These are phyloP conservation scores for Papilio machaon DNA, from an alignment of 1,140 invertebrate species.

Conservation along the genomic window DNA sequence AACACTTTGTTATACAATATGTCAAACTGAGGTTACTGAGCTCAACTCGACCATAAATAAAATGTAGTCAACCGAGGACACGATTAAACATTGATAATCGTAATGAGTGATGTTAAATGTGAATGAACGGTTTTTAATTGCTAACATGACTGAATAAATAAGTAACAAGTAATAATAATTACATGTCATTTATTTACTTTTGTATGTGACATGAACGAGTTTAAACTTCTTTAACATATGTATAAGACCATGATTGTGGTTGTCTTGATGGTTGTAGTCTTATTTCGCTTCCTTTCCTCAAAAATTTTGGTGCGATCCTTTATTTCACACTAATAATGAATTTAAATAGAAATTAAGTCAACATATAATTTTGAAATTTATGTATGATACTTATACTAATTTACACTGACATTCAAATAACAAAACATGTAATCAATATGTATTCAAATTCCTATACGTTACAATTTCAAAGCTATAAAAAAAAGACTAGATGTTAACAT, in stretches of 20 bases:
- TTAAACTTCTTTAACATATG: neutral
- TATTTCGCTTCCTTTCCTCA: neutral
- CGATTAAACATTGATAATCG: neutral
- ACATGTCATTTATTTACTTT: neutral
- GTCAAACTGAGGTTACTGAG: conserved; percentile 46
- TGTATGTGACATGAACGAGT: neutral
- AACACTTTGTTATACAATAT: conserved; percentile 63
- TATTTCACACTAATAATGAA: too few relatives aligned
- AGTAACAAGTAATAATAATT: neutral
- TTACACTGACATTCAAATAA: neutral
- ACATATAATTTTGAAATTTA: too few relatives aligned
- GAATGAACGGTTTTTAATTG: neutral
- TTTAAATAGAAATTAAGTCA: too few relatives aligned
- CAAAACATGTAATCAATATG: neutral
- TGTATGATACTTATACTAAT: too few relatives aligned
- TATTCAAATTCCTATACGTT: neutral
- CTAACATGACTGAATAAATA: neutral
- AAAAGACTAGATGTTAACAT: neutral
- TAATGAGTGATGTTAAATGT: neutral
- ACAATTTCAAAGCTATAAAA: neutral
- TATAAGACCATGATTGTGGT: too few relatives aligned
- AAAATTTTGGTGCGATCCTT: neutral
- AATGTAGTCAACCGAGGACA: neutral
- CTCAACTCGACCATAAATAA: conserved; percentile 4
- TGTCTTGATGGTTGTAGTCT: too few relatives aligned